Evolutionary conservation across 2,888 invertebrate species (phyloP).

Genomic region (Callimorpha dominula): DNA sequence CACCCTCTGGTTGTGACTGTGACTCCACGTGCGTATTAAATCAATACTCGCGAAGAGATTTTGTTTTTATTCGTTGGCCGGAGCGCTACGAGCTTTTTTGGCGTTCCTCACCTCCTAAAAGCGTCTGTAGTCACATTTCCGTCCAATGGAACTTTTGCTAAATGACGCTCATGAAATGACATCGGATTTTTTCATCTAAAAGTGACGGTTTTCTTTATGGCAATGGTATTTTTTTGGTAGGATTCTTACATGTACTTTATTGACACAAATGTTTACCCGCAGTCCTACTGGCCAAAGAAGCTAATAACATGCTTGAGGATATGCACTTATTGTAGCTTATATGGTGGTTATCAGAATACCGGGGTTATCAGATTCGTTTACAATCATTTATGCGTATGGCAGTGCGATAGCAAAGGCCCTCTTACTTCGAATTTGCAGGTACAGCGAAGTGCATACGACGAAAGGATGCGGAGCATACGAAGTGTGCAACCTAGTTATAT

Average conservation of each 20-base stretch:
- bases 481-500: too few relatives aligned
- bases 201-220: slow-evolving; percentile 15
- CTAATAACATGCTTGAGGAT: background rate
- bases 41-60: slow-evolving; percentile 68
- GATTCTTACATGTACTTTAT: background rate
- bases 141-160: slow-evolving; percentile 62
- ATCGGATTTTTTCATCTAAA: slow-evolving; percentile 28
- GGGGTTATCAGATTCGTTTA: background rate
- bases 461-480: background rate
- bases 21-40: slow-evolving; percentile 66
- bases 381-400: background rate
- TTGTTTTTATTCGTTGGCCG: slow-evolving; percentile 64
- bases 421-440: background rate
- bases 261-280: background rate
- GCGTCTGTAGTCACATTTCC: slow-evolving; percentile 45
- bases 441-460: background rate
- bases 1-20: slow-evolving; percentile 52
- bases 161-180: slow-evolving; percentile 31
- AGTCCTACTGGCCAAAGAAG: too few relatives aligned
- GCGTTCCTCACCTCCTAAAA: slow-evolving; percentile 44
- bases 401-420: background rate
- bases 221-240: background rate
- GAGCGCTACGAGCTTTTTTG: slow-evolving; percentile 45
- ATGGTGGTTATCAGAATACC: too few relatives aligned
- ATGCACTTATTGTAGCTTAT: too few relatives aligned